Percentiles rank a stretch among this genome's conserved stretches.
Evolutionary conservation across 2,113 vertebrate genomes (phyloP).

Genomic region (Ophthalmolycus amberensis): DNA sequence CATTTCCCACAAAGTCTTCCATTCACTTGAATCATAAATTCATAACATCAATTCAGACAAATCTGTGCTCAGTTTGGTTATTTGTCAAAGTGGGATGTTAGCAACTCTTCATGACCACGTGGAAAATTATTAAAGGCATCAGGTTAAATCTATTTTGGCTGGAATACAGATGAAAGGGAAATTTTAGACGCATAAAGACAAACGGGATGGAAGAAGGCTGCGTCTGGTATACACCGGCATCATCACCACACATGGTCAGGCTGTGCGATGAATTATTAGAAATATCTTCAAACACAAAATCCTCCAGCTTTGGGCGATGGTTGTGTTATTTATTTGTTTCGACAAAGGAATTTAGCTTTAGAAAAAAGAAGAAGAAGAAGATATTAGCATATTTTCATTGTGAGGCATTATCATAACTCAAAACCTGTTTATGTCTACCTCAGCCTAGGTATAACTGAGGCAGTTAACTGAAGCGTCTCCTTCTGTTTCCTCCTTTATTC

Average conservation of each 20-base stretch:
- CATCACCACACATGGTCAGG: conserved; percentile 31
- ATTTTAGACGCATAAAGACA: conserved; percentile 53
- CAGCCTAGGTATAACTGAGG: conserved; percentile 11
- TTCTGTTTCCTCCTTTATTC: conserved; percentile 44
- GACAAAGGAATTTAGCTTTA: background rate
- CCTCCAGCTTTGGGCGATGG: background rate
- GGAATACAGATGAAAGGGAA: conserved; percentile 38
- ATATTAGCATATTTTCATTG: background rate
- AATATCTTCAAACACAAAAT: conserved; percentile 15
- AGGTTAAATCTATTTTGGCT: background rate
- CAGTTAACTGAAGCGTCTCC: conserved; percentile 28
- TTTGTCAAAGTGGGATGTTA: background rate
- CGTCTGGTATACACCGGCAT: conserved; percentile 41
- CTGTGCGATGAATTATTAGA: conserved; percentile 24
- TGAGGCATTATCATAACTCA: background rate
- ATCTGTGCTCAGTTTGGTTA: background rate
- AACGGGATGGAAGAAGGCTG: conserved; percentile 41
- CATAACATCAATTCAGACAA: background rate
- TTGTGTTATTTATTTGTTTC: conserved; percentile 1
- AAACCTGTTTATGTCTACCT: conserved; percentile 4
- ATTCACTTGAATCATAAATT: background rate
- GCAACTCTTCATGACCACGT: background rate
- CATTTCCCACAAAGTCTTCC: background rate
- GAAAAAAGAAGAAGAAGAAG: background rate
- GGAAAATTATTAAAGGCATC: background rate